These are phyloP conservation scores for Hirtodrosophila duncani DNA, from an alignment of 2,888 invertebrate genomes.

Conservation along the genomic window DNA sequence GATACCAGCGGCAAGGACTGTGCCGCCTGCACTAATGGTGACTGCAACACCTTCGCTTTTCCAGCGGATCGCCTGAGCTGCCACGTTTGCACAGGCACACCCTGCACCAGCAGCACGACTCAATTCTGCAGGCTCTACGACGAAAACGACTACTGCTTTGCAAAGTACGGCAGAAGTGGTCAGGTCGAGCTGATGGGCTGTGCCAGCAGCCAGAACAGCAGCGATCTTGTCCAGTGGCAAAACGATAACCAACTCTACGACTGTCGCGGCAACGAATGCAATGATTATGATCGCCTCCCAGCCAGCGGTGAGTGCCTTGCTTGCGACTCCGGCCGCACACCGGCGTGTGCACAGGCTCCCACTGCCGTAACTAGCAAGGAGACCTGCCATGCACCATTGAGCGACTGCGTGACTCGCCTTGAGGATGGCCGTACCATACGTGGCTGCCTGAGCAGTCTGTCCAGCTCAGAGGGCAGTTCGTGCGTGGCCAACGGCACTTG, in stretches of 20 bases:
- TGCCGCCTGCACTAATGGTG: conserved; percentile 36
- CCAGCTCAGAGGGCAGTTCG: conserved; percentile 30
- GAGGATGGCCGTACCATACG: conserved; percentile 62
- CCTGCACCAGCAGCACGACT: conserved; percentile 43
- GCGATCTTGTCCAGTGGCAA: conserved; percentile 59
- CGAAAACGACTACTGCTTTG: conserved; percentile 65
- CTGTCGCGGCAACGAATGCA: conserved; percentile 63
- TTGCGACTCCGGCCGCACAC: conserved; percentile 67
- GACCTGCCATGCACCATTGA: conserved; percentile 49
- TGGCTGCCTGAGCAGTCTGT: conserved; percentile 58
- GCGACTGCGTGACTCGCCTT: conserved; percentile 55
- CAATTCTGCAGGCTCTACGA: conserved; percentile 56
- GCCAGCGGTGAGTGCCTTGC: conserved; percentile 46
- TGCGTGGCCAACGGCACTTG: conserved; percentile 61
- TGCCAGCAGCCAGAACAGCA: conserved; percentile 54
- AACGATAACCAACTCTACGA: conserved; percentile 52
- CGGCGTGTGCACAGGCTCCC: conserved; percentile 69
- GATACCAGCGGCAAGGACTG: conserved; percentile 49
- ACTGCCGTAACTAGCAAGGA: conserved; percentile 20
- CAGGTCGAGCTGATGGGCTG: conserved; percentile 62
- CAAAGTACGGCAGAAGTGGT: conserved; percentile 61
- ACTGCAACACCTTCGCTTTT: conserved; percentile 65
- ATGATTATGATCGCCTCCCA: conserved; percentile 55
- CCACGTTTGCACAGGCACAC: conserved; percentile 56
- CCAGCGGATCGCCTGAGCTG: conserved; percentile 68